Base-by-base conservation (phyloP, 2,888 invertebrate genomes). In the Caenorhabditis drosophilae region DNA sequence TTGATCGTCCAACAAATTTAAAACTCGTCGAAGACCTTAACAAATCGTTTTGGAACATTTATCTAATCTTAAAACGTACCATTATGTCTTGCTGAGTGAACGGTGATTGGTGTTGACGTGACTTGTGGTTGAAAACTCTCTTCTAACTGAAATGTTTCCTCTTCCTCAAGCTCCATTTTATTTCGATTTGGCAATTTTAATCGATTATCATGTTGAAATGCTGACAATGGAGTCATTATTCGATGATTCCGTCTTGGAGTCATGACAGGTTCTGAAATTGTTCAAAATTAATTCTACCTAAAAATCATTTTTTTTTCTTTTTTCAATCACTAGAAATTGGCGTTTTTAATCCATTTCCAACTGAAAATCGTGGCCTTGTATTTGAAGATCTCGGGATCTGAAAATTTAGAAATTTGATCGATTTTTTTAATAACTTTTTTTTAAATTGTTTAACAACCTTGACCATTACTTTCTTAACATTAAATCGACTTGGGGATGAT, bases 121-220 rank as follows among this genome's bases (percentile, higher is more conserved):
- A 46, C 63, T 0, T 45, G 31, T 20, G 63, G 63, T 27, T 57
- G 41, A 45, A 63, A 63, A 26, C 48, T 52, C 1, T 25, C 42
- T 27, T 58, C 53, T 38, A 63, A n/a, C 25, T 53, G 54, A 36
- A 63, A 63, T 4, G 57, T 63, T 18, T 54, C 63, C 12, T 63
- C 61, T 4, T 47, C 52, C 23, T 46, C 46, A 0, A 27, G 44
- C 20, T 52, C 49, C 0, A 34, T 31, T 16, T 49, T 23, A 23
- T 54, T 49, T 0, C 54, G 40, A 20, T 11, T 38, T 6, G 41
- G 22, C 15, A 41, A 16, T 20, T 6, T 22, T 41, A 20, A 9
- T 11, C 7, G 22, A 31, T 18, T 27, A 4, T 46, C 46, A 35
- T 63, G 63, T 1, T 54, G 45, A 27, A 63, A 63, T 4, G 53